Evolutionary conservation across 2,888 invertebrate species (phyloP), one percentile per base, ranked within the genome.

Genomic region (Nomada fabriciana): DNA sequence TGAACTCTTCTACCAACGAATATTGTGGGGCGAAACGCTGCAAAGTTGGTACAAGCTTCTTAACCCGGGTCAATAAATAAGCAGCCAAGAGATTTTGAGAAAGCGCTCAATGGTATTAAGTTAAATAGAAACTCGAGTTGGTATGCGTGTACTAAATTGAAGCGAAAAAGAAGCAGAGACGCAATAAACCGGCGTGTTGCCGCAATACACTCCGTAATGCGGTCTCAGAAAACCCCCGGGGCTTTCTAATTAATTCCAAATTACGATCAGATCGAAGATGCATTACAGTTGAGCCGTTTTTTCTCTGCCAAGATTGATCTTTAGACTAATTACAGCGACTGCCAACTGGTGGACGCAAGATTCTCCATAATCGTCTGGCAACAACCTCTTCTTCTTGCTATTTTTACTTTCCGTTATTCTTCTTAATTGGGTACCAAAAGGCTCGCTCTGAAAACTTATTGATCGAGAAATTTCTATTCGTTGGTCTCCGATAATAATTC

Each of bases 201-300:
- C 52, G 13, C 18, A 23, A 42, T 29, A 18, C 18, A 2, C 11
- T 13, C 13, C n/a, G 50, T 64, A 53, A 70, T 55, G 57, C 65
- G 57, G 59, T 53, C 13, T 20, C 63, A 4, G 11, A 43, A 20
- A 47, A 73, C 68, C 55, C 72, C 52, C 57, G n/a, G 9, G 43
- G 59, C 53, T 11, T 73, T 63, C 80, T 73, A 77, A 80, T 80
- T 80, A 73, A 77, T 77, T 77, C 29, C 50, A 68, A 72, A 60
- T 77, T 77, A 68, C 68, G 52, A 67, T 25, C 50, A 67, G 59
- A 74, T 78, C 60, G 67, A 63, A 55, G 67, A 74, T 74, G 61
- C 65, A 47, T 78, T 29, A 61, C 57, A 42, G 61, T 43, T 52
- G 36, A 23, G 47, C 43, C 42, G 18, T 43, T 61, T 61, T 52